Evolutionary conservation across 2,888 invertebrate genomes (phyloP).

Genomic region (Miltochrista miniata): DNA sequence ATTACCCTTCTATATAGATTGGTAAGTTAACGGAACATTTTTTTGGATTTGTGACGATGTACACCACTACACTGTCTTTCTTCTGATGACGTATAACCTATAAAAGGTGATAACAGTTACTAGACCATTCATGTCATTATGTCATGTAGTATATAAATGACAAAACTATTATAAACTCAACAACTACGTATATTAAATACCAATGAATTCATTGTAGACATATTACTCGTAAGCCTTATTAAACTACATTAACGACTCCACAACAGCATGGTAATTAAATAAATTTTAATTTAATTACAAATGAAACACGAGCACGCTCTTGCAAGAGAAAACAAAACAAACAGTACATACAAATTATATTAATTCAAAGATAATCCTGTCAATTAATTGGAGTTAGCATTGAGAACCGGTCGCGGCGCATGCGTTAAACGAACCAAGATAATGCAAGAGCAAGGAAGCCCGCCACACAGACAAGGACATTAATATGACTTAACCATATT

Average conservation of each 20-base stretch:
- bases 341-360: conserved; percentile 79
- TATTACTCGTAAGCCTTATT: neutral
- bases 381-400: conserved; percentile 82
- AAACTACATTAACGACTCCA: conserved; percentile 25
- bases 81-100: too few relatives aligned
- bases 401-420: conserved; percentile 75
- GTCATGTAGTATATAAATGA: too few relatives aligned
- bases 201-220: neutral
- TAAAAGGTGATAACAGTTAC: too few relatives aligned
- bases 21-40: too few relatives aligned
- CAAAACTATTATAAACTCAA: too few relatives aligned
- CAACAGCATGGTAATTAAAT: conserved; percentile 39
- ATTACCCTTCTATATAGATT: too few relatives aligned
- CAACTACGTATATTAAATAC: too few relatives aligned
- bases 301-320: conserved; percentile 51
- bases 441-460: conserved; percentile 56
- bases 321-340: conserved; percentile 71
- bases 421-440: conserved; percentile 70
- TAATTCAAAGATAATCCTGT: conserved; percentile 82
- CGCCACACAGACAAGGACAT: conserved; percentile 50
- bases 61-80: too few relatives aligned
- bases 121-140: too few relatives aligned
- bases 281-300: conserved; percentile 49
- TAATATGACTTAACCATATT: conserved; percentile 52
- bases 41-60: too few relatives aligned